Evolutionary conservation across 1,140 invertebrate species (phyloP), one percentile per base, ranked within the genome.

Genomic region (Drosophila nasuta): DNA sequence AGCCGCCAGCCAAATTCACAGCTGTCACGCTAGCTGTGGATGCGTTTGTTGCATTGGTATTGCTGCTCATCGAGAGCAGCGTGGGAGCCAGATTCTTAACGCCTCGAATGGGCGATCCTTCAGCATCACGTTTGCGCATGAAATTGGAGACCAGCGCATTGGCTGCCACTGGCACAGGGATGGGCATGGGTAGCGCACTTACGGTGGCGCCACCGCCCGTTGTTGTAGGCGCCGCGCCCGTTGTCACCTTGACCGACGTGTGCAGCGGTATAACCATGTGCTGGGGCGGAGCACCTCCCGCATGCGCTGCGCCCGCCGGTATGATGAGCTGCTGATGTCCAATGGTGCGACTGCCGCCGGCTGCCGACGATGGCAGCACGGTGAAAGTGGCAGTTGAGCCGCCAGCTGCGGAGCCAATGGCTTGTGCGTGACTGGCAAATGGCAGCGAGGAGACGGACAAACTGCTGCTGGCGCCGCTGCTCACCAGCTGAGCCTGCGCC

Each of bases 51-150:
- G 67, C 52, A 15, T 54, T 64, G 1, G 5, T 58, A 10, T 77
- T 78, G 52, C 72, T 77, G 17, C 72, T 77, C 79, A 95, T 91
- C 13, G 94, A 91, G 1, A 94, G 91, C 11, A 96, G 76, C 15
- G 95, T 93, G 15, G 95, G 94, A 33, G 93, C 93, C 64, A 95
- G 89, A 90, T 95, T 95, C 72, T 95, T 95, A 6, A 93, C 94
- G 2, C 92, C 93, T 8, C 92, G 82, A 35, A 82, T 96, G 95
- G 96, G 96, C 95, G 93, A 94, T 93, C 86, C 91, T 7, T 92
- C 91, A 0, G 77, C 76, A 69, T 92, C 91, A 2, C 91, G 89
- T 64, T 92, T 92, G 11, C 91, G 83, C 79, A 92, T 81, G n/a
- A 92, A 92, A 43, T 46, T 91, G 5, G 89, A 67, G 2, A 92